Conservation (phyloP, 2,888 invertebrate species). For the Exocentrus adspersus region DNA sequence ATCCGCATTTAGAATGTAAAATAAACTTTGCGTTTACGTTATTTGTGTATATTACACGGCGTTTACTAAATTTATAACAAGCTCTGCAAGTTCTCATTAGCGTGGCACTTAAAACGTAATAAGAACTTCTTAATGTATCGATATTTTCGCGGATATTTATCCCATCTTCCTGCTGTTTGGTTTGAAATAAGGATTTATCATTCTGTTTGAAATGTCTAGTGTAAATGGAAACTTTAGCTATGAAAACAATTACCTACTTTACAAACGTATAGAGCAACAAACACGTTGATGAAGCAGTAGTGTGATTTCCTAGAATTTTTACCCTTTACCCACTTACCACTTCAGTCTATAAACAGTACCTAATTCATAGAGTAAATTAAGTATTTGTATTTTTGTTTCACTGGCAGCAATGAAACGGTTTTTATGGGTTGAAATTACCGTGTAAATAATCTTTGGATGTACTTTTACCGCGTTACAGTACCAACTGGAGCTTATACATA, state of each 20-base stretch:
- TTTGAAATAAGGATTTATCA: neutral
- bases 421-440: neutral
- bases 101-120: neutral
- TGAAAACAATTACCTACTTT: too few relatives aligned
- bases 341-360: too few relatives aligned
- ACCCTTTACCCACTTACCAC: too few relatives aligned
- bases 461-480: too few relatives aligned
- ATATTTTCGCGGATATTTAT: neutral
- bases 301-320: too few relatives aligned
- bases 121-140: neutral
- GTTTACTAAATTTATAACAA: constrained; percentile 25
- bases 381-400: too few relatives aligned
- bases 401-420: too few relatives aligned
- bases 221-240: too few relatives aligned
- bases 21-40: constrained; percentile 29
- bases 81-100: neutral
- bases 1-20: constrained; percentile 38
- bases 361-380: too few relatives aligned
- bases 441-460: neutral
- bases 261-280: too few relatives aligned
- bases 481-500: neutral
- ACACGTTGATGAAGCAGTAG: too few relatives aligned
- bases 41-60: constrained; percentile 20
- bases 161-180: neutral
- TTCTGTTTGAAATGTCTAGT: too few relatives aligned